Evolutionary conservation across 2,888 invertebrate species (phyloP).

Genomic region (Ellobium chinense): DNA sequence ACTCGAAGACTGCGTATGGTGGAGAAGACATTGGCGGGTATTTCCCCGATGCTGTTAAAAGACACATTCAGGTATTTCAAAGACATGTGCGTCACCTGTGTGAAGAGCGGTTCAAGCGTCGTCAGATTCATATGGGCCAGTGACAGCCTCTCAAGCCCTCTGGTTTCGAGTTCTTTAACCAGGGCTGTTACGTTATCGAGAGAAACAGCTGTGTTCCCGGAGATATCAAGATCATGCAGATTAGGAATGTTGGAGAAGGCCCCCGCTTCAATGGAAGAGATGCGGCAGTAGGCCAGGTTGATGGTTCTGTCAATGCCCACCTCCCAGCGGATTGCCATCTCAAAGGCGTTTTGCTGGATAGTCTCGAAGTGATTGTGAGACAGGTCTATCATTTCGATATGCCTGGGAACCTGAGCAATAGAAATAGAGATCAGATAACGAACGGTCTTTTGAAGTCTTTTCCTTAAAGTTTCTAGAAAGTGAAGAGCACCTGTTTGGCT

Average conservation of each 20-base stretch:
- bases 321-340: constrained; percentile 57
- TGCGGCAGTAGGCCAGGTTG: constrained; percentile 62
- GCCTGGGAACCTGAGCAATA: constrained; percentile 33
- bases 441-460: too few species aligned
- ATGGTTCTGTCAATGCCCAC: constrained; percentile 50
- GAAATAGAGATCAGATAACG: too few species aligned
- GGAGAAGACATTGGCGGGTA: constrained; percentile 53
- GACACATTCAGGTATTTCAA: constrained; percentile 48
- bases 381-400: constrained; percentile 47
- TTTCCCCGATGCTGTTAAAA: constrained; percentile 48
- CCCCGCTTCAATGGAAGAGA: constrained; percentile 54
- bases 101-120: constrained; percentile 6
- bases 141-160: constrained; percentile 33
- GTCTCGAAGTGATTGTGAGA: constrained; percentile 56
- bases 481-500: too few species aligned
- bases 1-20: constrained; percentile 53
- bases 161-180: constrained; percentile 50
- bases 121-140: constrained; percentile 15
- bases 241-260: constrained; percentile 54
- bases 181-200: constrained; percentile 49
- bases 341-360: constrained; percentile 55
- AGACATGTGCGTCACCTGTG: neutral
- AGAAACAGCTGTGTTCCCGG: constrained; percentile 56
- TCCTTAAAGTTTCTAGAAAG: too few species aligned
- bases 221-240: constrained; percentile 56